phyloP scores from a whole-genome alignment of 1,140 invertebrate genomes.

The Pollicipes pollicipes region DNA sequence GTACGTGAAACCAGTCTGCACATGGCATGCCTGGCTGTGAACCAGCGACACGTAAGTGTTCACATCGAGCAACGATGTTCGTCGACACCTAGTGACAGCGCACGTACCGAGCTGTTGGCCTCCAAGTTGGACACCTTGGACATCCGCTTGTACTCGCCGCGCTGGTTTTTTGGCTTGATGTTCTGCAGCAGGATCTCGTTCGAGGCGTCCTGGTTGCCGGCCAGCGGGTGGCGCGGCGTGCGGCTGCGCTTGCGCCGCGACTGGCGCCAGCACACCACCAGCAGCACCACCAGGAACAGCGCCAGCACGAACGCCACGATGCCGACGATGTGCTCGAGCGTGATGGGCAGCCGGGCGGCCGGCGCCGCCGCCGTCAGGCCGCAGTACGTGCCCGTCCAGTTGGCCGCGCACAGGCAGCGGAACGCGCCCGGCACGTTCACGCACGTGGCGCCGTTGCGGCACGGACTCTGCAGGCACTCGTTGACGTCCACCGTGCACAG shows the following conservation, averaged over 20 bases:
- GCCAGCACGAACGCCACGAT: constrained; percentile 34
- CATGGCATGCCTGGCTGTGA: no score
- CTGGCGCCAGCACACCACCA: constrained; percentile 26
- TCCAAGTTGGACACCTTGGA: constrained; percentile 78
- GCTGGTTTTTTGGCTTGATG: background rate
- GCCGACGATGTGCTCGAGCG: no score
- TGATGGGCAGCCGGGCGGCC: background rate
- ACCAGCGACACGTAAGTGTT: no score
- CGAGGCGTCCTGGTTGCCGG: background rate
- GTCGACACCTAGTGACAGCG: no score
- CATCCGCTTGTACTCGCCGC: constrained; percentile 41
- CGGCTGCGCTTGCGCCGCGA: constrained; percentile 19
- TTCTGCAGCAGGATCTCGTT: background rate
- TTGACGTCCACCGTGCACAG: constrained; percentile 25
- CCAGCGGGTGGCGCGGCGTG: constrained; percentile 7
- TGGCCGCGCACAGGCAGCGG: constrained; percentile 48
- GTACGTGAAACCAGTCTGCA: no score
- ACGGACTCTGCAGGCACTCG: constrained; percentile 28
- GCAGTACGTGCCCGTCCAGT: constrained; percentile 57
- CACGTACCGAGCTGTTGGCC: constrained; percentile 41
- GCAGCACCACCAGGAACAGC: constrained; percentile 32
- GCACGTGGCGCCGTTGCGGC: constrained; percentile 52
- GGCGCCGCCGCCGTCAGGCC: background rate
- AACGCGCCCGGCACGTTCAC: constrained; percentile 66
- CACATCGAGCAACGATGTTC: no score